Percentiles rank a stretch among this genome's conserved stretches.
Conservation (phyloP, 2,113 vertebrate genomes). For the Bos taurus region DNA sequence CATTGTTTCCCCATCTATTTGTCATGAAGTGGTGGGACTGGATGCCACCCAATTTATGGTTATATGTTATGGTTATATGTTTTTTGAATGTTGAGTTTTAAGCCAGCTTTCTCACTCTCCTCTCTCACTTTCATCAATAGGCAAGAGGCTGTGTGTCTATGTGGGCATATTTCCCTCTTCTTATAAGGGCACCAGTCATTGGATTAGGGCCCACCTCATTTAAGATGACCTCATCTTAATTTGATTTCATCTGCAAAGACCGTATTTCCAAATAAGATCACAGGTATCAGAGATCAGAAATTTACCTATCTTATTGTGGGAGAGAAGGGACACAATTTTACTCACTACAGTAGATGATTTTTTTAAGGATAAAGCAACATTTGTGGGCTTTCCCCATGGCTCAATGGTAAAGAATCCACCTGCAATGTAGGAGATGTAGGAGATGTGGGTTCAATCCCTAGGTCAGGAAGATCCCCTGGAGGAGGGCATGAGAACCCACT, state of each 20-base stretch:
- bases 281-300: not conserved
- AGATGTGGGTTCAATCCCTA: not conserved
- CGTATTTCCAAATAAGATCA: not conserved
- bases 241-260: not conserved
- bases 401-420: not conserved
- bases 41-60: not conserved
- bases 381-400: not conserved
- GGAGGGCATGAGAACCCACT: not conserved
- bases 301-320: not conserved
- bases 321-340: not conserved
- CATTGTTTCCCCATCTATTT: not conserved
- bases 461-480: not conserved
- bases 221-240: not conserved
- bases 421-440: not conserved
- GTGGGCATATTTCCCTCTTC: not conserved
- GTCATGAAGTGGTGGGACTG: not conserved
- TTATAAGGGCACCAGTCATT: not conserved
- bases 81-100: not conserved
- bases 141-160: not conserved
- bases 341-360: not conserved
- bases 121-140: not conserved
- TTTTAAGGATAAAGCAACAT: not conserved
- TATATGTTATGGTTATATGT: not conserved
- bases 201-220: not conserved
- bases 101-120: not conserved